A percentile compares a stretch with the other conserved stretches of the same genome.
These are phyloP conservation scores for Tetramorium parvispinum DNA, from an alignment of 1,140 invertebrate genomes.

Conservation along the genomic window DNA sequence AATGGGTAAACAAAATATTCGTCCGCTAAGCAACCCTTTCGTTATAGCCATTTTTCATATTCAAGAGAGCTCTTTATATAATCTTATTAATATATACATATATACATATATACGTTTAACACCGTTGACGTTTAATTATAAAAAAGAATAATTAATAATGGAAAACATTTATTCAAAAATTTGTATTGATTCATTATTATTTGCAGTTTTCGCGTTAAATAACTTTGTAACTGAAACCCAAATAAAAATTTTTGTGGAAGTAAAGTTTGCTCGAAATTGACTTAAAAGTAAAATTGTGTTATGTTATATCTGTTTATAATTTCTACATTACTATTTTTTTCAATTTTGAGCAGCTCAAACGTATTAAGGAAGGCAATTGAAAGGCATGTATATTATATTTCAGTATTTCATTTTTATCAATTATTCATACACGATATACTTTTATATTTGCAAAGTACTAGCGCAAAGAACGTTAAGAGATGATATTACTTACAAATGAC, in stretches of 20 bases:
- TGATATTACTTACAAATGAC: constrained; percentile 39
- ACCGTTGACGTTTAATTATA: neutral
- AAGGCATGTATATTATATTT: neutral
- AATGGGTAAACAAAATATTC: constrained; percentile 56
- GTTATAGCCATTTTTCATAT: neutral
- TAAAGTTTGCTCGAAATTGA: constrained; percentile 14
- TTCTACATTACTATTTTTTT: neutral
- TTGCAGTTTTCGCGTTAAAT: constrained; percentile 24
- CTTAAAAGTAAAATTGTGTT: constrained; percentile 16
- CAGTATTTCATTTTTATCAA: neutral
- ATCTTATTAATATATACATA: neutral
- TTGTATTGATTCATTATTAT: neutral
- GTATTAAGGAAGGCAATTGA: neutral
- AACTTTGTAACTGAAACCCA: constrained; percentile 33
- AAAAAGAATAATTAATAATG: neutral
- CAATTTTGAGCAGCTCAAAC: neutral
- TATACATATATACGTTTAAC: neutral
- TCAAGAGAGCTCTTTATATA: neutral
- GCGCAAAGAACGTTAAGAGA: neutral
- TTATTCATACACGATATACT: neutral
- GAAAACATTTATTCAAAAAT: neutral
- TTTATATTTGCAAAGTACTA: neutral
- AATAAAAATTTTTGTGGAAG: constrained; percentile 12
- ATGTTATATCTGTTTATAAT: constrained; percentile 1
- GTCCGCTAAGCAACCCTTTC: constrained; percentile 2